Conservation (phyloP, 1,140 invertebrate species). For the Heliconius congener region DNA sequence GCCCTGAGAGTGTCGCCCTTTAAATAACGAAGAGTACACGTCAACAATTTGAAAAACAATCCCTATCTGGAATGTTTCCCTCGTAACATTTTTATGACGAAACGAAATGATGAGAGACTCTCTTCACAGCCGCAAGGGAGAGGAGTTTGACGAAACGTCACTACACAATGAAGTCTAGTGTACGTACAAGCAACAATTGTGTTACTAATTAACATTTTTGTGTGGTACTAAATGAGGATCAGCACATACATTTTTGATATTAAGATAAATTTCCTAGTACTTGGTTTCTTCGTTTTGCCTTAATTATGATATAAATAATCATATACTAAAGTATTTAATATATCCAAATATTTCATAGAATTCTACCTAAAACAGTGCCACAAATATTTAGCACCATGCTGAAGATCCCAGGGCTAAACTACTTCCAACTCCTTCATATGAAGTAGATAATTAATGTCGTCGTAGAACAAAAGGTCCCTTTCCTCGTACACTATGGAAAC, state of each 20-base stretch:
- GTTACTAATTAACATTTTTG: constrained; percentile 17
- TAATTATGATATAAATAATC: not conserved
- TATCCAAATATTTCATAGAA: not conserved
- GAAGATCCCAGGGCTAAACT: constrained; percentile 5
- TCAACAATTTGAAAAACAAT: constrained; percentile 40
- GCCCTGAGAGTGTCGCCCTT: not conserved
- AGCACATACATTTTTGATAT: not conserved
- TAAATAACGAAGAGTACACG: constrained; percentile 38
- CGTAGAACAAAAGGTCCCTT: constrained; percentile 22
- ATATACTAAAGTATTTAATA: too few relatives aligned
- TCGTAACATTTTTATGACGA: constrained; percentile 43
- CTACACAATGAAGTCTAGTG: constrained; percentile 24
- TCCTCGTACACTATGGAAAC: constrained; percentile 22
- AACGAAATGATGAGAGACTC: constrained; percentile 39
- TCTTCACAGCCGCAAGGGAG: constrained; percentile 35
- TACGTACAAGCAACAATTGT: constrained; percentile 24
- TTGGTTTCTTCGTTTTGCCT: too few relatives aligned
- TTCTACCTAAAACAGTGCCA: not conserved
- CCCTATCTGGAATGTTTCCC: constrained; percentile 36
- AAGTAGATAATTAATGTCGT: constrained; percentile 28
- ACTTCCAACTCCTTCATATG: constrained; percentile 15
- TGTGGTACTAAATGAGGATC: not conserved
- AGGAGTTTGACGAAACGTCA: constrained; percentile 29
- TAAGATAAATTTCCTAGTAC: too few relatives aligned
- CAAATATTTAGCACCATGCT: constrained; percentile 1